Base-by-base conservation (phyloP, 2,113 vertebrate species). In the Colinus virginianus region DNA sequence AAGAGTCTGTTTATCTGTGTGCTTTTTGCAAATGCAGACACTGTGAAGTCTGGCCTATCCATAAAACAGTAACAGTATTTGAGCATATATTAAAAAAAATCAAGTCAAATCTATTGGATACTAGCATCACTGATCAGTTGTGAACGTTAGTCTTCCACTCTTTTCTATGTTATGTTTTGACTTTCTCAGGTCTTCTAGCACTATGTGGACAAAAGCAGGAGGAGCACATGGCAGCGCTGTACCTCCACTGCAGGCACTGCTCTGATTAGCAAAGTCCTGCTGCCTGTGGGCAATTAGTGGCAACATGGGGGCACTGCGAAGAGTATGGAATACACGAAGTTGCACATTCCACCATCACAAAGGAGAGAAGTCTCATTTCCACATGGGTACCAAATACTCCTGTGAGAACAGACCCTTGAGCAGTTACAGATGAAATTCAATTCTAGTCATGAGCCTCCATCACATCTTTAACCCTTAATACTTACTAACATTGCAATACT, bases 261-360 rank as follows among this genome's bases (percentile, higher is more conserved):
- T 81, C 17, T 25, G 23, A 19, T 49, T 59, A 77, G 59, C 45
- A 56, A 53, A 59, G 53, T 11, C 28, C 8, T 79, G 28, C 79
- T 55, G 72, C 26, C 11, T 25, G 14, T 3, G 2, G 19, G 13
- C 72, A 76, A 45, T 4, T 2, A 51, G 16, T 11, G 40, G 21
- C 21, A 71, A n/a, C 20, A 63, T 74, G 18, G 1, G 0, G 22
- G 38, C 34, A 30, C 78, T 82, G 30, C 11, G 42, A 70, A 66
- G 21, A 77, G 45, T 28, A 51, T 0, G 0, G 30, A 28, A 26
- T 42, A 51, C 14, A 17, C 46, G 3, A 0, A 0, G 25, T 14
- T 74, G 30, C n/a, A n/a, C 36, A 58, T 8, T n/a, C 15, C 49
- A 26, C 78, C 48, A 30, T 78, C 4, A 66, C 3, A 38, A 77